These are phyloP conservation scores for Drosophila parabipectinata DNA, from an alignment of 1,140 invertebrate species.

Conservation along the genomic window DNA sequence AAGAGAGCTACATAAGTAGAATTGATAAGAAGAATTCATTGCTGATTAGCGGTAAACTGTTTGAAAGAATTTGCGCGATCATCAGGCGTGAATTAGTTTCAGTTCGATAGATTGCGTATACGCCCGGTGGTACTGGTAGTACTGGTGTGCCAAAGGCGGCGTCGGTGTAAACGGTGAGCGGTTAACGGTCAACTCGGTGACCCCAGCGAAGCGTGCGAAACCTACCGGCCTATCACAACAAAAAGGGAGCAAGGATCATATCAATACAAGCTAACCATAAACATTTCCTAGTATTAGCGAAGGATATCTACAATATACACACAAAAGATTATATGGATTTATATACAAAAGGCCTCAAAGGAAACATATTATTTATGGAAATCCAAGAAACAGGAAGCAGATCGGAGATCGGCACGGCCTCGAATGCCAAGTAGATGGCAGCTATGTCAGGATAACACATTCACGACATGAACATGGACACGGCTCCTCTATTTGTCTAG, in stretches of 20 bases:
- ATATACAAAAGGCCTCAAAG: constrained; percentile 10
- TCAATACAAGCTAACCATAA: constrained; percentile 23
- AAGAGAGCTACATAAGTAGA: not conserved
- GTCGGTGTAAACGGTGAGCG: constrained; percentile 1
- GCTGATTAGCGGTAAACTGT: constrained; percentile 16
- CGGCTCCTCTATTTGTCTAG: constrained; percentile 46
- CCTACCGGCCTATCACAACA: constrained; percentile 28
- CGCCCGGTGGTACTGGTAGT: constrained; percentile 16
- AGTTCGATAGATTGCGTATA: constrained; percentile 41
- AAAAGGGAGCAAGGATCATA: constrained; percentile 13
- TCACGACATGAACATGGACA: constrained; percentile 24
- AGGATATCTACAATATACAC: not conserved
- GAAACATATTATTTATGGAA: constrained; percentile 15
- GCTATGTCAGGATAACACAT: constrained; percentile 34
- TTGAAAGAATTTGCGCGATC: constrained; percentile 33
- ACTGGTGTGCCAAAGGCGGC: not conserved
- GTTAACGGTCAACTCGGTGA: constrained; percentile 2
- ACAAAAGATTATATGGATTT: constrained; percentile 25
- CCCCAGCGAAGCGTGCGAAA: constrained; percentile 1
- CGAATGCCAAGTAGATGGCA: constrained; percentile 9
- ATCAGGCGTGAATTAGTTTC: constrained; percentile 40
- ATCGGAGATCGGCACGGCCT: constrained; percentile 1
- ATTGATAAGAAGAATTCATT: constrained; percentile 26
- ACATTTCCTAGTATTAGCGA: constrained; percentile 38
- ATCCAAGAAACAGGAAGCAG: constrained; percentile 10